Evolutionary conservation across 2,797 vertebrate genomes (phyloP).

Genomic region (Brachyrhaphis roseni): DNA sequence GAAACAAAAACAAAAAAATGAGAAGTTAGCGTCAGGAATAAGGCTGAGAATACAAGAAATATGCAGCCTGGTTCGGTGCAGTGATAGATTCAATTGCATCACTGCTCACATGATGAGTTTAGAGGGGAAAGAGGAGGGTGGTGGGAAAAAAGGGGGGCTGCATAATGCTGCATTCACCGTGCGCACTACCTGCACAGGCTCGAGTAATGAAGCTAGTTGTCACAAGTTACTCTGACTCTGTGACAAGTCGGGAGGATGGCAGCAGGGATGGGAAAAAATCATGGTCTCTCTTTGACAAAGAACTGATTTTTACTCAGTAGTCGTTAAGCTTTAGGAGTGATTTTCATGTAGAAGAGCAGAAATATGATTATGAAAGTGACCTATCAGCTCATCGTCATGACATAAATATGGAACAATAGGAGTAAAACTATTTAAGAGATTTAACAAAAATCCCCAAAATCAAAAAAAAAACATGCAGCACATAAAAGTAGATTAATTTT

Average conservation of each 20-base stretch:
- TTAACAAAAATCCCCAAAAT: slow-evolving; percentile 13
- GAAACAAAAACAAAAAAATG: slow-evolving; percentile 70
- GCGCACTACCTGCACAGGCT: slow-evolving; percentile 53
- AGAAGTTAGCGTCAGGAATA: slow-evolving; percentile 74
- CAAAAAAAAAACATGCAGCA: slow-evolving; percentile 24
- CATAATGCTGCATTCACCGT: slow-evolving; percentile 76
- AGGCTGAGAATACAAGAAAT: slow-evolving; percentile 78
- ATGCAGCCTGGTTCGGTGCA: slow-evolving; percentile 66
- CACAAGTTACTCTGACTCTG: slow-evolving; percentile 70
- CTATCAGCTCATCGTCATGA: slow-evolving; percentile 31
- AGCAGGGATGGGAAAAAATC: slow-evolving; percentile 45
- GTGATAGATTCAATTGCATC: slow-evolving; percentile 32
- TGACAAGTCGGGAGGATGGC: slow-evolving; percentile 63
- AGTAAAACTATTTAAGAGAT: slow-evolving; percentile 22
- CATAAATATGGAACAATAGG: slow-evolving; percentile 38
- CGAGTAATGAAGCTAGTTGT: slow-evolving; percentile 65
- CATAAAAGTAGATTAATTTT: slow-evolving; percentile 30
- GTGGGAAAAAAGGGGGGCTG: slow-evolving; percentile 63
- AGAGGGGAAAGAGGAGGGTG: slow-evolving; percentile 37
- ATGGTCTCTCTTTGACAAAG: slow-evolving; percentile 53
- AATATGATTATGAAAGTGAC: slow-evolving; percentile 16
- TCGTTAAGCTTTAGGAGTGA: neutral
- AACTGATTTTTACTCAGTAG: neutral
- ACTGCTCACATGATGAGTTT: slow-evolving; percentile 29
- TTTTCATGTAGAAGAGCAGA: slow-evolving; percentile 12